Conservation (phyloP, 2,888 invertebrate species). For the Julus scanicus region DNA sequence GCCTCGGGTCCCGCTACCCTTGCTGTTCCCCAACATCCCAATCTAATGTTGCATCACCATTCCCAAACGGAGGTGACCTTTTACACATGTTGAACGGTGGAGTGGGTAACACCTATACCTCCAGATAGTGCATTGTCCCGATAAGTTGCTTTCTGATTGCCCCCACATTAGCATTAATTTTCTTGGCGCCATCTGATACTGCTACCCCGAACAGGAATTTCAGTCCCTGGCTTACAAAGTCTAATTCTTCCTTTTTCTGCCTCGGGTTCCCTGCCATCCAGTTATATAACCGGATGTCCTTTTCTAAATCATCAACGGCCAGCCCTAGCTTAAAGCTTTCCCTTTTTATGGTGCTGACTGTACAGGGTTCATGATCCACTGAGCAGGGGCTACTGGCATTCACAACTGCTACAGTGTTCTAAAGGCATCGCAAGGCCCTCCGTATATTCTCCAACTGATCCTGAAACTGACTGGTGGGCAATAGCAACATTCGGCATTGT, state of each 20-base stretch:
- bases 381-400: background rate
- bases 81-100: too few species aligned
- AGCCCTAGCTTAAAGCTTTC: background rate
- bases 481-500: background rate
- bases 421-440: background rate
- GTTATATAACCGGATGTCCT: background rate
- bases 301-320: background rate
- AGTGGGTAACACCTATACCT: too few species aligned
- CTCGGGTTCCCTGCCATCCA: background rate
- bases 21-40: too few species aligned
- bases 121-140: background rate
- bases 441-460: background rate
- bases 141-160: background rate
- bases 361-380: background rate
- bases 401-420: background rate
- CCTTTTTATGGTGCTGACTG: background rate
- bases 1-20: too few species aligned
- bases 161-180: background rate
- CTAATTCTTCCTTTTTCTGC: background rate
- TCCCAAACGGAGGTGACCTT: too few species aligned
- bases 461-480: background rate
- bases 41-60: too few species aligned
- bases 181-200: background rate
- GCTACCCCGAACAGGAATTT: background rate
- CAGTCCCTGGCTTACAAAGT: background rate